Evolutionary conservation across 1,140 invertebrate species (phyloP).

Genomic region (Achroia grisella): DNA sequence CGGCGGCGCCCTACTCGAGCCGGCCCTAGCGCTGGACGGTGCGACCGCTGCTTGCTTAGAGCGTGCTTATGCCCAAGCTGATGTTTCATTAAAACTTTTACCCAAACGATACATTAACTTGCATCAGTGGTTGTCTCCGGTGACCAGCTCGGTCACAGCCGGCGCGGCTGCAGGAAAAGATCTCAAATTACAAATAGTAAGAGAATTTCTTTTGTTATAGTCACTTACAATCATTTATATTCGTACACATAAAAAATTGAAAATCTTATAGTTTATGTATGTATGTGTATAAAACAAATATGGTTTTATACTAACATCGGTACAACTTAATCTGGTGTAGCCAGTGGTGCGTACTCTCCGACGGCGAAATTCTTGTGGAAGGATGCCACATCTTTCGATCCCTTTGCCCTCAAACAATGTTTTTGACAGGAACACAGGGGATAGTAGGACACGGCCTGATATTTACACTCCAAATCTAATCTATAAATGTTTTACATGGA

Average conservation of each 20-base stretch:
- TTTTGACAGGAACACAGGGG: too few species aligned
- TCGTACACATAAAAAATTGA: neutral
- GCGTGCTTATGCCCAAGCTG: conserved; percentile 83
- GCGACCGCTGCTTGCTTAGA: conserved; percentile 75
- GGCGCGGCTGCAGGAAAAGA: conserved; percentile 77
- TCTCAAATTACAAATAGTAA: conserved; percentile 82
- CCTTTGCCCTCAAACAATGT: too few species aligned
- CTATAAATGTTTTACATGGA: too few species aligned
- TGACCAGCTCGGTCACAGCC: conserved; percentile 70
- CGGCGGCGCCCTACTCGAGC: conserved; percentile 74
- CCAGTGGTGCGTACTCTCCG: too few species aligned
- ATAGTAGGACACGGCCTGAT: too few species aligned
- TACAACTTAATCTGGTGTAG: too few species aligned
- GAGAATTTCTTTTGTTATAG: conserved; percentile 7
- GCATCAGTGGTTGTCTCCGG: conserved; percentile 89
- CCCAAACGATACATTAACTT: conserved; percentile 91
- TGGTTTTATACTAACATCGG: too few species aligned
- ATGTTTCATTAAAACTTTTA: conserved; percentile 88
- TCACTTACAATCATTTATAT: neutral
- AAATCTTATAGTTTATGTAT: too few species aligned
- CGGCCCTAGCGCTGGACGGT: conserved; percentile 65
- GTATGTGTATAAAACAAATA: too few species aligned
- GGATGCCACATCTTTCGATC: too few species aligned
- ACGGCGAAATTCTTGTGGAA: too few species aligned
- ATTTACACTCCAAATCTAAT: too few species aligned